Base-by-base conservation (phyloP, 2,888 invertebrate genomes). In the Geophilus truncorum region DNA sequence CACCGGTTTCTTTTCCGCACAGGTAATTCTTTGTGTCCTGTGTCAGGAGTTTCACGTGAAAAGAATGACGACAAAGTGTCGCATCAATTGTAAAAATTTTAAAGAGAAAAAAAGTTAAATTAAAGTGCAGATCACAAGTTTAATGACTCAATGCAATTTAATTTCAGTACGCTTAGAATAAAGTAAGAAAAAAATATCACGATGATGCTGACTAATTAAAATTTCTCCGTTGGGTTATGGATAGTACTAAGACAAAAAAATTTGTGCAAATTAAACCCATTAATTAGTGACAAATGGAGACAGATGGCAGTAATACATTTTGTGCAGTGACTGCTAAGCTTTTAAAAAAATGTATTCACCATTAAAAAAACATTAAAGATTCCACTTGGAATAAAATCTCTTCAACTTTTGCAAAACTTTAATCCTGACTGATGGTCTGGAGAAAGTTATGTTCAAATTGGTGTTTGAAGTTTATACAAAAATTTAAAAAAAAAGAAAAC, bases 221-320 rank as follows among this genome's bases (percentile, higher is more conserved):
- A 25, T 23, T 45, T 45, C 28, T 62, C 28, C 62, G 23, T 23
- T 28, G 28, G 28, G 25, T 62, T 62, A 25, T 62, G 62, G 23
- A 62, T 23, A 62, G 25, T 1, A 25, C 3, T 9, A 23, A 40
- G 15, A 40, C 32, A 32, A 32, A 40, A 40, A 40, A 40, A 57
- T 62, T 62, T 62, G 23, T 62, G 62, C 62, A 62, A 62, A 62
- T 62, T 62, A 62, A 62, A 28, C 62, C 28, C 23, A 62, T 62
- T 62, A 62, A 62, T 62, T 62, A 62, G 62, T 62, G 62, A 62
- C 62, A 62, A 62, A 62, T 62, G 28, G 62, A 62, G 62, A 62
- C 62, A 62, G 62, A 62, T 62, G 62, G 62, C 62, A 25, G 62
- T 62, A 62, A 62, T 62, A 62, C 23, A 62, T 62, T 62, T 62